A percentile compares a stretch with the other conserved stretches of the same genome.
Conservation (phyloP, 2,888 invertebrate species). For the Magallana nippona region DNA sequence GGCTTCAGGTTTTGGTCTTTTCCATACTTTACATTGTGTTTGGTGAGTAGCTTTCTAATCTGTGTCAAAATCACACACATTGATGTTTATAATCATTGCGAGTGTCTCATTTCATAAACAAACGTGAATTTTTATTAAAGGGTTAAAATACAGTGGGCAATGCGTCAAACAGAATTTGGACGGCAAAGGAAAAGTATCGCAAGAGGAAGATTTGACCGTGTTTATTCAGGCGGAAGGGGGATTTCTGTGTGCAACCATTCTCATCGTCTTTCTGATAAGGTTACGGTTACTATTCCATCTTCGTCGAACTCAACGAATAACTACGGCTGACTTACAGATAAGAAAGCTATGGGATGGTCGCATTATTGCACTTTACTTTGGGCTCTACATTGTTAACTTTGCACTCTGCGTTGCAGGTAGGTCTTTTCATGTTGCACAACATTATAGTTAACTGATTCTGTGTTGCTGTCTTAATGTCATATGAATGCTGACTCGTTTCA, state of each 20-base stretch:
- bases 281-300: neutral
- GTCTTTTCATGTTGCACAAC: too few relatives aligned
- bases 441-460: too few relatives aligned
- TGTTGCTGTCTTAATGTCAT: too few relatives aligned
- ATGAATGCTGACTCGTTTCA: too few relatives aligned
- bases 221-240: neutral
- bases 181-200: neutral
- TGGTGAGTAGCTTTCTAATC: neutral
- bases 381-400: too few relatives aligned
- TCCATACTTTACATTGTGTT: slow-evolving; percentile 1
- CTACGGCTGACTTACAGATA: neutral
- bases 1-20: slow-evolving; percentile 2
- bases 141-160: slow-evolving; percentile 6
- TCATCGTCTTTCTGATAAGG: neutral
- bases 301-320: neutral
- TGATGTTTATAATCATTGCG: too few relatives aligned
- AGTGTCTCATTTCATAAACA: too few relatives aligned
- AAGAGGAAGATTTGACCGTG: neutral
- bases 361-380: too few relatives aligned
- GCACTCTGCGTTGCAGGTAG: too few relatives aligned
- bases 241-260: neutral
- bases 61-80: too few relatives aligned
- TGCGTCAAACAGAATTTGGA: neutral
- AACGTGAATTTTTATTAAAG: neutral
- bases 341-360: too few relatives aligned